phyloP scores from a whole-genome alignment of 1,140 invertebrate genomes.

The Saccostrea echinata region DNA sequence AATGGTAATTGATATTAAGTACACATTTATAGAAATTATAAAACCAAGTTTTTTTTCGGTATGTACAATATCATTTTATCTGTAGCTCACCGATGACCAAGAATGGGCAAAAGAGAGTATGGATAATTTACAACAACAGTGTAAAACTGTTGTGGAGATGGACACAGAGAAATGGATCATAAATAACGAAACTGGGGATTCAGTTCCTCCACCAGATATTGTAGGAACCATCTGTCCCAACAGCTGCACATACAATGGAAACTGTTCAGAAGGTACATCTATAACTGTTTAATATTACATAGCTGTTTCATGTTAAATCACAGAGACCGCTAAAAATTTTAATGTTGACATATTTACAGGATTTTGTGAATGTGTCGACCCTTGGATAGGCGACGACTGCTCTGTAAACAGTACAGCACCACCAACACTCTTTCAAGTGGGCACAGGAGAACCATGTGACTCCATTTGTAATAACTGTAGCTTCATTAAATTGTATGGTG shows the following conservation, averaged over 20 bases:
- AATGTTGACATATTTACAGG: too few relatives aligned
- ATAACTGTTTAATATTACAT: too few relatives aligned
- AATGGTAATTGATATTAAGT: too few relatives aligned
- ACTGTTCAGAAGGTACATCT: conserved; percentile 63
- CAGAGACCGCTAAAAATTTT: too few relatives aligned
- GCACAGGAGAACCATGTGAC: conserved; percentile 57
- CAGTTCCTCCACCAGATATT: conserved; percentile 48
- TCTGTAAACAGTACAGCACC: conserved; percentile 49
- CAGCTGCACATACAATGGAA: conserved; percentile 63
- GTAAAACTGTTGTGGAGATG: conserved; percentile 52
- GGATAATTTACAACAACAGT: conserved; percentile 60
- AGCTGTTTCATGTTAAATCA: too few relatives aligned
- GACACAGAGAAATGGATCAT: conserved; percentile 57
- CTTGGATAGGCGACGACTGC: conserved; percentile 65
- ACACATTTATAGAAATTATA: too few relatives aligned
- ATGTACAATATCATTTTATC: too few relatives aligned
- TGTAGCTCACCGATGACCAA: conserved; percentile 64
- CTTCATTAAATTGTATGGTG: conserved; percentile 58
- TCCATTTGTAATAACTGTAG: conserved; percentile 46
- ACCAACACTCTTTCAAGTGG: conserved; percentile 54
- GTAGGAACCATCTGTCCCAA: conserved; percentile 64
- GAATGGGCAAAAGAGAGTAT: conserved; percentile 60
- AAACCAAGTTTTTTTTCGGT: too few relatives aligned
- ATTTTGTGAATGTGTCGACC: conserved; percentile 58
- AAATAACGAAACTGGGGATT: conserved; percentile 37